Evolutionary conservation across 64 coral and sea anemone species (phyloP).

Genomic region (Dendrophyllia cribrosa): DNA sequence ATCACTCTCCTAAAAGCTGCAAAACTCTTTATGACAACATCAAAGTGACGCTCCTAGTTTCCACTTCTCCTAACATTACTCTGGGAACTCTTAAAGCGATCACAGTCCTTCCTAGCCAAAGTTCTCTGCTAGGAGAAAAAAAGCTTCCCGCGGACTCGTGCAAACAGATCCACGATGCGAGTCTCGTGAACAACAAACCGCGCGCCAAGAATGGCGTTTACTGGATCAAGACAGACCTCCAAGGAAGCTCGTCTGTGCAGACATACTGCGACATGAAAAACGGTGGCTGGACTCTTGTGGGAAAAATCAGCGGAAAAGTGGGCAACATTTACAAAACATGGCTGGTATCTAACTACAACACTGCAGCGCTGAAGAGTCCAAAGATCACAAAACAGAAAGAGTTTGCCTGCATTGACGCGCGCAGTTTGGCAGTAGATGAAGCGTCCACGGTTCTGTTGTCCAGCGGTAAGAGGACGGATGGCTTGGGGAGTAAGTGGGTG

Average conservation of each 20-base stretch:
- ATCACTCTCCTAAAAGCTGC: conserved; percentile 42
- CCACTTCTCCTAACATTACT: not conserved
- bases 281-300: conserved; percentile 92
- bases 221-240: conserved; percentile 79
- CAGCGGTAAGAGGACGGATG: conserved; percentile 57
- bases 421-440: conserved; percentile 61
- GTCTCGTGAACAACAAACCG: conserved; percentile 33
- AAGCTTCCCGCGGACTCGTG: conserved; percentile 80
- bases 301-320: conserved; percentile 80
- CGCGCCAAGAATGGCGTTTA: conserved; percentile 72
- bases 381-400: conserved; percentile 22
- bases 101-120: not conserved
- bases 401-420: conserved; percentile 72
- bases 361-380: conserved; percentile 38
- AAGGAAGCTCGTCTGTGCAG: conserved; percentile 18
- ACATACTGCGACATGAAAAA: conserved; percentile 90
- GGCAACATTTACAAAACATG: conserved; percentile 75
- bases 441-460: conserved; percentile 70
- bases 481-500: conserved; percentile 78
- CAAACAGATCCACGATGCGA: conserved; percentile 82
- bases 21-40: conserved; percentile 81
- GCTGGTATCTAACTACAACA: conserved; percentile 70
- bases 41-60: conserved; percentile 45
- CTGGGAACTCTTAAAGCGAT: not conserved
- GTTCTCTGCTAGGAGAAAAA: conserved; percentile 12